Evolutionary conservation across 92 coral and sea anemone species (phyloP).

Genomic region (Palythoa caribaeorum): DNA sequence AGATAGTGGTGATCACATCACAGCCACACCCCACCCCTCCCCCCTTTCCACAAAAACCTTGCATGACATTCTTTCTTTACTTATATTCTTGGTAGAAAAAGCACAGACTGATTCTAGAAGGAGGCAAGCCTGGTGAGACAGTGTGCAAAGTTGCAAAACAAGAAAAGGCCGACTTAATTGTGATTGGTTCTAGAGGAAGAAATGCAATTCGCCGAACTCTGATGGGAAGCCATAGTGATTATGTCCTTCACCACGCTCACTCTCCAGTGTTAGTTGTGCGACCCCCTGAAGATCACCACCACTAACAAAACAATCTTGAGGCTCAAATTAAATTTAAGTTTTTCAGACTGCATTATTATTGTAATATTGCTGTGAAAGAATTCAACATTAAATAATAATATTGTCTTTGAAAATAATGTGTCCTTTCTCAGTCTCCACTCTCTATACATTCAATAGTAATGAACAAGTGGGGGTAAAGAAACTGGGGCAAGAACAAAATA

Average conservation of each 20-base stretch:
- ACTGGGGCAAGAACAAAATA: too few species aligned
- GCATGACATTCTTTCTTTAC: too few species aligned
- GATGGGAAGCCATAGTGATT: constrained; percentile 42
- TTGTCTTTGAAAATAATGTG: background rate
- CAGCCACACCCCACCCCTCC: too few species aligned
- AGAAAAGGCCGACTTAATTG: constrained; percentile 30
- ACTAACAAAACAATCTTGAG: background rate
- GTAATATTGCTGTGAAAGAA: background rate
- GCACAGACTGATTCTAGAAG: constrained; percentile 16
- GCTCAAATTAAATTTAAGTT: background rate
- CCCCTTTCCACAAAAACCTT: too few species aligned
- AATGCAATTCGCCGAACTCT: constrained; percentile 30
- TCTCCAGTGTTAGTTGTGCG: constrained; percentile 17
- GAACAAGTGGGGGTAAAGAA: too few species aligned
- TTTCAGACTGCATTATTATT: background rate
- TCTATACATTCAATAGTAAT: too few species aligned
- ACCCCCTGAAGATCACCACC: constrained; percentile 34
- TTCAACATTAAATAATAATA: background rate
- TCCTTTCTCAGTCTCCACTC: too few species aligned
- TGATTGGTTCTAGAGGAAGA: constrained; percentile 26
- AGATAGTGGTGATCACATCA: too few species aligned
- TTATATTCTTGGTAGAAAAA: constrained; percentile 9
- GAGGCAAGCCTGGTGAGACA: constrained; percentile 35
- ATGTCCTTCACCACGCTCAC: constrained; percentile 30
- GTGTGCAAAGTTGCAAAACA: constrained; percentile 43